Evolutionary conservation across 2,113 vertebrate species (phyloP).

Genomic region (Ciconia stormi): DNA sequence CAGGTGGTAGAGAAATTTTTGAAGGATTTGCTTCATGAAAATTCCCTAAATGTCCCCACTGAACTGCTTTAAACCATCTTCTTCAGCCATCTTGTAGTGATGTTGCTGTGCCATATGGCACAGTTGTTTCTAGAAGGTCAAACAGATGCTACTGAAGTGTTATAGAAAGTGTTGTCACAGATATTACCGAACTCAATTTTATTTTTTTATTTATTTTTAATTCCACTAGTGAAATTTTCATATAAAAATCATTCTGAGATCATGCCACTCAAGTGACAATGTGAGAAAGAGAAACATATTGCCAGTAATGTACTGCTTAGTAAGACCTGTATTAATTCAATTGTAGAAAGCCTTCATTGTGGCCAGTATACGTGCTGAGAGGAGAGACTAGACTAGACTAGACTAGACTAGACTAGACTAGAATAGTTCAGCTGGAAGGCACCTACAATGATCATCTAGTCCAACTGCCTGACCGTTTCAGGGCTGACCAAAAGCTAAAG

Average conservation of each 20-base stretch:
- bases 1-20: background rate
- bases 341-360: background rate
- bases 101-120: background rate
- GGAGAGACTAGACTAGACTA: background rate
- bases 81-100: background rate
- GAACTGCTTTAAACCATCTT: background rate
- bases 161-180: background rate
- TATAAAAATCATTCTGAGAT: background rate
- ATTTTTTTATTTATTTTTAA: background rate
- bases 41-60: background rate
- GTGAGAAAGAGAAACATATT: background rate
- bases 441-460: background rate
- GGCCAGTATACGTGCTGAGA: rapidly evolving
- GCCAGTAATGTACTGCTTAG: background rate
- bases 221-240: background rate
- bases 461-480: background rate
- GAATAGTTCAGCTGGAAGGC: background rate
- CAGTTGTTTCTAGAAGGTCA: background rate
- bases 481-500: background rate
- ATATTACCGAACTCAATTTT: background rate
- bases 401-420: no score
- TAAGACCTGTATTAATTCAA: background rate
- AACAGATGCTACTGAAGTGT: background rate
- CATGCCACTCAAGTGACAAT: background rate
- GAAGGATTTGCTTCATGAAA: background rate